A percentile compares a stretch with the other conserved stretches of the same genome.
phyloP scores from a whole-genome alignment of 2,113 vertebrate genomes.

The Spea multiplicata region DNA sequence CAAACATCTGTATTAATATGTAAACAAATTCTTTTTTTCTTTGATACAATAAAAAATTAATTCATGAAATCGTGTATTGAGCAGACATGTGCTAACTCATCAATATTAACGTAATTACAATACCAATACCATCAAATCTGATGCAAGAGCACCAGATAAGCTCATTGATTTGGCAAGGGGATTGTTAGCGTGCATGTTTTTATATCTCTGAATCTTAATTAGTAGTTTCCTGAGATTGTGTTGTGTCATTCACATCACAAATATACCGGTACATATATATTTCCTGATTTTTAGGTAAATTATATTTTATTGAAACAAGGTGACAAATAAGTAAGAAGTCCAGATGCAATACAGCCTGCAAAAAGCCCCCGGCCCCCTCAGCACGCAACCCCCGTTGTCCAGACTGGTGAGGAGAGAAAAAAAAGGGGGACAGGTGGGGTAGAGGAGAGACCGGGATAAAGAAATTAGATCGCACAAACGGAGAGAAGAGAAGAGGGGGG shows the following conservation, averaged over 20 bases:
- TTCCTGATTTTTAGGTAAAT: no score
- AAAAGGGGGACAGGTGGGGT: no score
- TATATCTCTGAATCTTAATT: slow-evolving; percentile 28
- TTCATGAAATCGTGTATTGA: slow-evolving; percentile 37
- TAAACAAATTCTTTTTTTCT: slow-evolving; percentile 19
- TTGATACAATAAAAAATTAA: slow-evolving; percentile 43
- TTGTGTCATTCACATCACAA: slow-evolving; percentile 47
- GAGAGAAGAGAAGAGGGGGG: no score
- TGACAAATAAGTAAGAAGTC: no score
- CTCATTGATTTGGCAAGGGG: slow-evolving; percentile 12
- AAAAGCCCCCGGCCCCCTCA: no score
- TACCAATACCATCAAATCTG: slow-evolving; percentile 18
- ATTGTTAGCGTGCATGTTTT: slow-evolving; percentile 9
- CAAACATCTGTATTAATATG: slow-evolving; percentile 30
- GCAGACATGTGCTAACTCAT: slow-evolving; percentile 18
- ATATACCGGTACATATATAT: no score
- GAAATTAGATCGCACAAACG: no score
- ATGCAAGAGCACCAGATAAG: slow-evolving; percentile 19
- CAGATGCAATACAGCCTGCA: no score
- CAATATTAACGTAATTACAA: slow-evolving; percentile 26
- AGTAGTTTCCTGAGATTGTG: neutral
- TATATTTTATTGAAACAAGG: no score
- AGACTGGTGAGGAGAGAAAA: no score
- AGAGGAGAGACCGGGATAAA: no score
- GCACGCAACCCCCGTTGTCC: no score